Percentiles rank a stretch among this genome's conserved stretches.
Evolutionary conservation across 2,113 vertebrate species (phyloP).

Genomic region (Trogon melanurus): DNA sequence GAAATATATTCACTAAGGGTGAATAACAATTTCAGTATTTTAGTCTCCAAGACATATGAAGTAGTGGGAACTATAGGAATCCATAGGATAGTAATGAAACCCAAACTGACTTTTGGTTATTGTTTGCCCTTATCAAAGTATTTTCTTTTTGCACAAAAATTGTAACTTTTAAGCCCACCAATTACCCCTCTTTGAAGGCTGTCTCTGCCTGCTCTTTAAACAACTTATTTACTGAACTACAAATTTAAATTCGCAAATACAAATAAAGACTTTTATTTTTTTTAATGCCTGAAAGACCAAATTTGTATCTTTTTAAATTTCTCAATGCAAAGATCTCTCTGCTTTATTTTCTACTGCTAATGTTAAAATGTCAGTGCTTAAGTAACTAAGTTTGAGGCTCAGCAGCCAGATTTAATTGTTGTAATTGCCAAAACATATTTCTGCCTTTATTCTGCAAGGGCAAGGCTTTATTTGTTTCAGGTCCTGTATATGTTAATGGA

Average conservation of each 20-base stretch:
- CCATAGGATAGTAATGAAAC: background rate
- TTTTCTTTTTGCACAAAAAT: conserved; percentile 36
- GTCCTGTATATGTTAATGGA: background rate
- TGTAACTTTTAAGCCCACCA: background rate
- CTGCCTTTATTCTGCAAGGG: background rate
- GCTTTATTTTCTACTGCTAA: background rate
- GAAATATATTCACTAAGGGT: background rate
- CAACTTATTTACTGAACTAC: background rate
- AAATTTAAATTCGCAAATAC: background rate
- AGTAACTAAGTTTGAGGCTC: background rate
- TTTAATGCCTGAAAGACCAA: background rate
- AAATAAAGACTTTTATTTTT: background rate
- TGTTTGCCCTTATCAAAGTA: conserved; percentile 33
- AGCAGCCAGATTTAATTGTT: background rate
- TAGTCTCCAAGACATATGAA: background rate
- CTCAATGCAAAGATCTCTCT: background rate
- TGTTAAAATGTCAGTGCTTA: background rate
- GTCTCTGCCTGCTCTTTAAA: conserved; percentile 27
- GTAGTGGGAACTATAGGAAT: conserved; percentile 14
- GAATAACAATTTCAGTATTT: background rate
- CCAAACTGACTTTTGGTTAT: background rate
- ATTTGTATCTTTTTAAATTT: background rate
- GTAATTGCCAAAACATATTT: background rate
- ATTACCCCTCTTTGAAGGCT: background rate
- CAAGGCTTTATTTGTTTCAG: conserved; percentile 9